Base-by-base conservation (phyloP, 2,888 invertebrate species). In the Parnassius glacialis region DNA sequence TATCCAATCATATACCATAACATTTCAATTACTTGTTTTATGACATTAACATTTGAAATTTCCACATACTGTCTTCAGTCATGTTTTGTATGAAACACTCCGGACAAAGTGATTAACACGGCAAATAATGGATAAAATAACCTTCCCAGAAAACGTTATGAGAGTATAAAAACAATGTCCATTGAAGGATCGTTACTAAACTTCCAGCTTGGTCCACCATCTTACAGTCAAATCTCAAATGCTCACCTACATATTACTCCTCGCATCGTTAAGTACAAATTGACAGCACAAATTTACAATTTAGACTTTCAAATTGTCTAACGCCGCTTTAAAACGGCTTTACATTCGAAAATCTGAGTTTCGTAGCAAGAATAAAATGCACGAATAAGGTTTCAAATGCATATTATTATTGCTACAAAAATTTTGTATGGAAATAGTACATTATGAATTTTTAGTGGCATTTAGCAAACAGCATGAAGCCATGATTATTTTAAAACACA, bases 381-480 rank as follows among this genome's bases (percentile, higher is more conserved):
- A 12, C 0, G 5, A 12, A 47, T n/a, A 47, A n/a, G 34, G 34
- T 34, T 34, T 34, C 34, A 34, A 47, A 47, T 47, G 47, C 47
- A 47, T 9, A n/a, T n/a, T 12, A 13, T 48, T 13, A 5, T 48
- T 48, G 12, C 13, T 9, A 48, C 48, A 10, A 48, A 9, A 48
- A 16, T 9, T 48, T 12, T 9, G 10, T 5, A 34, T 45, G 11
- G 16, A 5, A 51, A 20, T 12, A 54, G 56, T 62, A 61, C 59
- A 62, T 64, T 60, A 34, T 43, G 47, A 57, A 61, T 52, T 57
- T 57, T 55, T 53, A 67, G 56, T 48, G 56, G 56, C 9, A 34
- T 5, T 34, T 34, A 34, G 5, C 7, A 34, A 7, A 7, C 34
- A 34, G 34, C 5, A 34, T 25, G 7, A 25, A 25, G 3, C 5